A percentile compares a stretch with the other conserved stretches of the same genome.
Conservation (phyloP, 2,888 invertebrate genomes). For the Xylocampa areola region DNA sequence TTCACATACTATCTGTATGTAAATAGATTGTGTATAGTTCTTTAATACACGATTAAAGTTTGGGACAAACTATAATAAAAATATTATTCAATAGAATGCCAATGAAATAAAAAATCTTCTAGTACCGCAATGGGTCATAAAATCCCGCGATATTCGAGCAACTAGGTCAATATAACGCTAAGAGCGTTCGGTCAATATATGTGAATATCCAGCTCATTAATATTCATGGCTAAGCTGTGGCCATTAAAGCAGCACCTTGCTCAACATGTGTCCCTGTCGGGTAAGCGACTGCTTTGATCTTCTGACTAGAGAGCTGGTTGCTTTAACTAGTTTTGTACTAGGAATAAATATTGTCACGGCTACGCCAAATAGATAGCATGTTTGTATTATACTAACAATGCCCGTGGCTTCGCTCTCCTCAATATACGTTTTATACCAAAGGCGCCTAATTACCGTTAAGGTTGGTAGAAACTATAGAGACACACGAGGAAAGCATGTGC, state of each 20-base stretch:
- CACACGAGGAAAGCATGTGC: too few species aligned
- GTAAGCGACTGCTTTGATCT: conserved; percentile 52
- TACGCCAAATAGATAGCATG: conserved; percentile 13
- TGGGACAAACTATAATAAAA: too few species aligned
- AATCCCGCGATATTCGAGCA: conserved; percentile 1
- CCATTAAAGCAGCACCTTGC: conserved; percentile 73
- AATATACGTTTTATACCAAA: too few species aligned
- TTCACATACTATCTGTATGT: too few species aligned
- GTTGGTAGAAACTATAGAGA: too few species aligned
- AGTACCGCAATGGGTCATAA: background rate
- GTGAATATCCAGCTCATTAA: conserved; percentile 64
- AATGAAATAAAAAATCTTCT: conserved; percentile 13
- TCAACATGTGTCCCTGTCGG: conserved; percentile 43
- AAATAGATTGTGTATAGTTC: too few species aligned
- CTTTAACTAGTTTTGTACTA: conserved; percentile 51
- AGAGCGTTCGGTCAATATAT: conserved; percentile 61
- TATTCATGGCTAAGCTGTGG: conserved; percentile 75
- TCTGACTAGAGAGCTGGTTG: conserved; percentile 49
- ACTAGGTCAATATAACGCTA: conserved; percentile 9
- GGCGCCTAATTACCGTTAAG: too few species aligned
- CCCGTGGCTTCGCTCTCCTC: too few species aligned
- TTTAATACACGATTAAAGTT: too few species aligned
- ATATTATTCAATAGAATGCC: background rate
- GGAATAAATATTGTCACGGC: conserved; percentile 42
- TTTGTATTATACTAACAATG: conserved; percentile 2